Conservation (phyloP, 2,888 invertebrate species). For the Drosophila rellima region DNA sequence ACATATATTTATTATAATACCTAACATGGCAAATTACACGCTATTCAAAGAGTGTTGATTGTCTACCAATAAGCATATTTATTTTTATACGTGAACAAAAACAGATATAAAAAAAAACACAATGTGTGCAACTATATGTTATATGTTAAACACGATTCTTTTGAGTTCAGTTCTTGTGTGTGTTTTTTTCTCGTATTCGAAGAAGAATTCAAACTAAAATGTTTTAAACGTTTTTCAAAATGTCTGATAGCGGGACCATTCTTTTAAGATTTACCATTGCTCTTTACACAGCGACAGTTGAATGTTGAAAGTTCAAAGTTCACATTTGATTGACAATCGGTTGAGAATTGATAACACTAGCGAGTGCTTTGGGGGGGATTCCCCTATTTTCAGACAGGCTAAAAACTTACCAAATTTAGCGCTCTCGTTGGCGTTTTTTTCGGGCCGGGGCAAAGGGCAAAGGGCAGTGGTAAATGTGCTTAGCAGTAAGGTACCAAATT, state of each 20-base stretch:
- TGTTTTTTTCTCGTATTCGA: conserved; percentile 68
- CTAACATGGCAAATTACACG: conserved; percentile 23
- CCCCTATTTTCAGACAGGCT: not conserved
- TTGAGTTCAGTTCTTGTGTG: conserved; percentile 56
- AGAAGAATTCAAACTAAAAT: conserved; percentile 78
- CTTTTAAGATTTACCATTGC: conserved; percentile 86
- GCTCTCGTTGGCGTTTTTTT: no score
- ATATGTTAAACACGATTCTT: conserved; percentile 58
- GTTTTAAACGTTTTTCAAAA: conserved; percentile 85
- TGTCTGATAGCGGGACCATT: conserved; percentile 87
- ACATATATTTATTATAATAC: conserved; percentile 43
- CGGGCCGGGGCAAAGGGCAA: conserved; percentile 34
- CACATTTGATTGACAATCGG: not conserved
- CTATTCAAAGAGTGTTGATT: conserved; percentile 32
- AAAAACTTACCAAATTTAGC: not conserved
- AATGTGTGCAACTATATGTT: conserved; percentile 34
- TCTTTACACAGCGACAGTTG: conserved; percentile 64
- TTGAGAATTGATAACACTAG: not conserved
- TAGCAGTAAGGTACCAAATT: conserved; percentile 86
- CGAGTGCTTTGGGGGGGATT: conserved; percentile 2
- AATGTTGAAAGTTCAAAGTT: not conserved
- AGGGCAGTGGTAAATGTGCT: conserved; percentile 86
- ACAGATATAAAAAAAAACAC: conserved; percentile 13
- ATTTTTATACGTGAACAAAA: conserved; percentile 72
- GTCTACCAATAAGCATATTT: conserved; percentile 68